Conservation (phyloP, 2,113 vertebrate species). For the Stictonetta naevosa region DNA sequence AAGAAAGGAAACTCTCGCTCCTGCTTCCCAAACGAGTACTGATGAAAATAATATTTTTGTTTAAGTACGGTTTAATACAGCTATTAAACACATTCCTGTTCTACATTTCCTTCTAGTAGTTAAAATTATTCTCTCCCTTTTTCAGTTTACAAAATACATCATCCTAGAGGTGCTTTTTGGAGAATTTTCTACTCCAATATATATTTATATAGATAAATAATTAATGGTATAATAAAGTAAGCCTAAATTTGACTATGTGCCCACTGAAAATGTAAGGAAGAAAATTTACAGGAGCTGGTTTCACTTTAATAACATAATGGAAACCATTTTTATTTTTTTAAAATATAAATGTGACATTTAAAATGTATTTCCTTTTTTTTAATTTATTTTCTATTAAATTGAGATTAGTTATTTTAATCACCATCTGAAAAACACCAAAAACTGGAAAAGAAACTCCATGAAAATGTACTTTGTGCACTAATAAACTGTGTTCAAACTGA, state of each 20-base stretch:
- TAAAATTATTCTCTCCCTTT: conserved; percentile 13
- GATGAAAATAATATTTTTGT: background rate
- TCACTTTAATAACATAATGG: conserved; percentile 23
- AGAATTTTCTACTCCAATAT: conserved; percentile 42
- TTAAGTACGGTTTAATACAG: background rate
- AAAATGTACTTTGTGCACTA: background rate
- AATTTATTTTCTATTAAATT: background rate
- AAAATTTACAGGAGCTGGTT: conserved; percentile 40
- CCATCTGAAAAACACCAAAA: no score
- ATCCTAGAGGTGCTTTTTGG: conserved; percentile 39
- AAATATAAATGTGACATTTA: background rate
- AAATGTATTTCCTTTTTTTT: background rate
- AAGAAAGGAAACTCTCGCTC: background rate
- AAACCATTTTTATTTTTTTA: background rate
- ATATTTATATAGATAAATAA: conserved; percentile 39
- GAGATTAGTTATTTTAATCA: conserved; percentile 8
- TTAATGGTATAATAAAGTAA: conserved; percentile 68
- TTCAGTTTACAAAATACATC: conserved; percentile 47
- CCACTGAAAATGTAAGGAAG: conserved; percentile 17
- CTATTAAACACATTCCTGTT: background rate
- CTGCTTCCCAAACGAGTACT: background rate
- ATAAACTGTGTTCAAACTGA: conserved; percentile 12
- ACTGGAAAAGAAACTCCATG: background rate
- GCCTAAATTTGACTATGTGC: background rate
- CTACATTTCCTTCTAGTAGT: background rate